A percentile compares a stretch with the other conserved stretches of the same genome.
Conservation (phyloP, 2,113 vertebrate species). For the Syngnathus scovelli region DNA sequence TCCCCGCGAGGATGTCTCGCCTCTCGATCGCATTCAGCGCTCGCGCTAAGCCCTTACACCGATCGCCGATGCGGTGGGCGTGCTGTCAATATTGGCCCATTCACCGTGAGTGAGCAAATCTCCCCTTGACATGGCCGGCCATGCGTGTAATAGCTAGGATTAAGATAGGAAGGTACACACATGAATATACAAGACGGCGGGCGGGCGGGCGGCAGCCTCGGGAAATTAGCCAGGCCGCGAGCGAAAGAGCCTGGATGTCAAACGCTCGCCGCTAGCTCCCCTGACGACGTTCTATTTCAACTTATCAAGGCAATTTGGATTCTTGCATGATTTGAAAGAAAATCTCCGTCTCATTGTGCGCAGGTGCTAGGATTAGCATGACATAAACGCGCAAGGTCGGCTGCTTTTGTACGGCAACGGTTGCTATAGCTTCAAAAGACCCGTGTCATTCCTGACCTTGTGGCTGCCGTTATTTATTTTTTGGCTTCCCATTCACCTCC, state of each 20-base stretch:
- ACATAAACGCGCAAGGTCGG: constrained; percentile 51
- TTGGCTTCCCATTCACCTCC: constrained; percentile 18
- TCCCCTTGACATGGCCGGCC: constrained; percentile 65
- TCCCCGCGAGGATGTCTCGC: constrained; percentile 49
- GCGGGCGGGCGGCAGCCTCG: constrained; percentile 25
- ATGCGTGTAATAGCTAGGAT: constrained; percentile 70
- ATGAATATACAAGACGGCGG: constrained; percentile 65
- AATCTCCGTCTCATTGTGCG: constrained; percentile 6
- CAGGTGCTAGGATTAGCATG: constrained; percentile 18
- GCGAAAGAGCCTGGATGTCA: constrained; percentile 45
- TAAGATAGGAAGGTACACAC: constrained; percentile 70
- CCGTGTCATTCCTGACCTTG: constrained; percentile 32
- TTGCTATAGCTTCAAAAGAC: constrained; percentile 55
- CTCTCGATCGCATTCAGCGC: constrained; percentile 33
- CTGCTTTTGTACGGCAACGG: constrained; percentile 20
- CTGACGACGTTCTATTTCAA: constrained; percentile 36
- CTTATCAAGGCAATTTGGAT: constrained; percentile 35
- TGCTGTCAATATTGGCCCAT: constrained; percentile 70
- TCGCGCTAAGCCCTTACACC: constrained; percentile 52
- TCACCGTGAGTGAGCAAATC: constrained; percentile 65
- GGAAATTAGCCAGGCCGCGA: constrained; percentile 45
- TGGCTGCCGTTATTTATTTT: constrained; percentile 19
- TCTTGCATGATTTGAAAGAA: constrained; percentile 15
- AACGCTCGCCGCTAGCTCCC: constrained; percentile 37
- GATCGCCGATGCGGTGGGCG: constrained; percentile 60